Base-by-base conservation (phyloP, 2,797 vertebrate species). In the Anomalospiza imberbis region DNA sequence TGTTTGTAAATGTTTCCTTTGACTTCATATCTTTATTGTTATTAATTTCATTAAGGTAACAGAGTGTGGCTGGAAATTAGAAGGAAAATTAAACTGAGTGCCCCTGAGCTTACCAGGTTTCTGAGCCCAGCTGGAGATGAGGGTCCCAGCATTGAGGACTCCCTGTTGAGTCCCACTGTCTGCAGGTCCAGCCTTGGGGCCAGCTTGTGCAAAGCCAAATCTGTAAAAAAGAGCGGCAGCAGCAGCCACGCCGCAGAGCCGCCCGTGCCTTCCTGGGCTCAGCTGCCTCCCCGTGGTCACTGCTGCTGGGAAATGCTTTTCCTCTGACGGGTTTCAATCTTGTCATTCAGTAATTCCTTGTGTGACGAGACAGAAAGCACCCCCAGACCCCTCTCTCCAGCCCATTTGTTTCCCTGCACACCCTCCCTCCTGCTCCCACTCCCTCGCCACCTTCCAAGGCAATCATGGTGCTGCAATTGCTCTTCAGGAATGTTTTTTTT, bases 261-360 rank as follows among this genome's bases (percentile, higher is more conserved):
- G 0, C 65, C 73, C 0, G 6, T 92, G 86, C 61, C 80, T 82
- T 67, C 80, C 57, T 40, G 15, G 12, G 47, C 88, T 88, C 94
- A 85, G 82, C 91, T 91, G 92, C 85, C 83, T 90, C 88, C 92
- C 72, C 7, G 21, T 79, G 88, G 89, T 60, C 34, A 8, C 93
- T 66, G 95, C 88, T 94, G 91, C 89, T 21, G 60, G 79, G 63
- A 95, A 94, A 88, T 81, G 85, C 71, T 93, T 94, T 74, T 87
- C 89, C 74, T 95, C 77, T 81, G 87, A 68, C 36, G 61, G 21
- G 74, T 71, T 95, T 88, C 93, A 89, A 2, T 70, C 91, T 79
- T 70, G 81, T 92, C 94, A 73, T 81, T 82, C 22, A 34, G 86
- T 87, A 85, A 92, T 70, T 89, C 84, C 74, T 74, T 32, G 84